Base-by-base conservation (phyloP, 2,113 vertebrate genomes). In the Sylvietta virens region DNA sequence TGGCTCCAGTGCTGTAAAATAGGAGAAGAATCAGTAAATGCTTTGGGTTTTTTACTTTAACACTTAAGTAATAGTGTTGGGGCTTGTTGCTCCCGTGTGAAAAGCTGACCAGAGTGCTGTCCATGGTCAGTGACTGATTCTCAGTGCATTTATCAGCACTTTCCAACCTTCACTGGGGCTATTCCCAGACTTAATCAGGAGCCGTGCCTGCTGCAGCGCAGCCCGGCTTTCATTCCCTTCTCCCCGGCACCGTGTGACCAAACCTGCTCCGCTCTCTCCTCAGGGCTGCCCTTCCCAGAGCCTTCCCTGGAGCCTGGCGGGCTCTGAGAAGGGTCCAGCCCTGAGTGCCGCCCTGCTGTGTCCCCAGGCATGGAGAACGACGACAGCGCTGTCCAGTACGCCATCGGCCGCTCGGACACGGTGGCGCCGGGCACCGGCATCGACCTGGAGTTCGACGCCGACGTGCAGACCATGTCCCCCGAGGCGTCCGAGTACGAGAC, bases 401-500 rank as follows among this genome's bases (percentile, higher is more conserved):
- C 99, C 20, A 99, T 99, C 9, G 99, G 99, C 20, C 99, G 99
- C 50, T 99, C 99, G 0, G 99, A 99, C 53, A 99, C 99, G 0
- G 99, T 99, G 31, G 99, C 99, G 10, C 99, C 99, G 0, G 99
- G 99, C 60, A 99, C 99, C 3, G 99, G 99, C 9, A 99, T 99
- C 50, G 99, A 99, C 96, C 96, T 99, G 92, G 99, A 99, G 66
- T 99, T 99, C 66, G 99, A 99, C 54, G 99, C 99, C 0, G 99
- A 99, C 15, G 99, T 99, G 54, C 99, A 99, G 96, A 99, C 99
- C 31, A 99, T 99, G 99, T 99, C 99, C 39, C 99, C 99, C 1
- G 99, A 99, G 96, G 99, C 99, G 1, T 99, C 99, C 0, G 99
- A 99, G 95, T 99, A 99, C 1, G 99, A 99, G 97, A 99, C 99